Conservation (phyloP, 2,888 invertebrate genomes). For the Epistrophe eligans region DNA sequence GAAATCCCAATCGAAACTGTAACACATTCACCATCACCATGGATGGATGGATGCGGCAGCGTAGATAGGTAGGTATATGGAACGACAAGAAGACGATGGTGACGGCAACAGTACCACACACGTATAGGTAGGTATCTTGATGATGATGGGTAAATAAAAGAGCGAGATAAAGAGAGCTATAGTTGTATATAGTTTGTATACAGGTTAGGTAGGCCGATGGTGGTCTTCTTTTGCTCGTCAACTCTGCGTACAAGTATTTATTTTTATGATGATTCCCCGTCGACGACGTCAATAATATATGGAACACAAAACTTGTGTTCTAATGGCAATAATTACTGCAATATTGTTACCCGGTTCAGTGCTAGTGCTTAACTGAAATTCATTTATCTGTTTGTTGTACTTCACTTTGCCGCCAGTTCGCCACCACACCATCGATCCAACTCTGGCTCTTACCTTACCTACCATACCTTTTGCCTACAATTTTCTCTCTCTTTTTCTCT, state of each 20-base stretch:
- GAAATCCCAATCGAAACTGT: constrained; percentile 75
- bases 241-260: background rate
- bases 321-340: constrained; percentile 75
- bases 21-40: constrained; percentile 60
- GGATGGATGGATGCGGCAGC: background rate
- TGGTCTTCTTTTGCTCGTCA: constrained; percentile 46
- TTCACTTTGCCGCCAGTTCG: constrained; percentile 76
- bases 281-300: constrained; percentile 32
- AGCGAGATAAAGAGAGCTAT: constrained; percentile 13
- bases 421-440: constrained; percentile 10
- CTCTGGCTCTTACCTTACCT: constrained; percentile 31
- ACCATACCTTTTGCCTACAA: constrained; percentile 70
- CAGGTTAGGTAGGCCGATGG: constrained; percentile 19
- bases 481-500: constrained; percentile 67
- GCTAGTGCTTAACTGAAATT: constrained; percentile 84
- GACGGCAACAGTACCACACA: constrained; percentile 9
- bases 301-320: constrained; percentile 76
- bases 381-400: constrained; percentile 81
- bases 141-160: constrained; percentile 16
- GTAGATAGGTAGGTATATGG: background rate
- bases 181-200: background rate
- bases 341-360: constrained; percentile 84
- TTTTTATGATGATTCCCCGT: constrained; percentile 53
- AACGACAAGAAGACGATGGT: constrained; percentile 21
- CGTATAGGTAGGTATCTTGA: constrained; percentile 18